These are phyloP conservation scores for Hofmannophila pseudospretella DNA, from an alignment of 2,888 invertebrate species.

Conservation along the genomic window DNA sequence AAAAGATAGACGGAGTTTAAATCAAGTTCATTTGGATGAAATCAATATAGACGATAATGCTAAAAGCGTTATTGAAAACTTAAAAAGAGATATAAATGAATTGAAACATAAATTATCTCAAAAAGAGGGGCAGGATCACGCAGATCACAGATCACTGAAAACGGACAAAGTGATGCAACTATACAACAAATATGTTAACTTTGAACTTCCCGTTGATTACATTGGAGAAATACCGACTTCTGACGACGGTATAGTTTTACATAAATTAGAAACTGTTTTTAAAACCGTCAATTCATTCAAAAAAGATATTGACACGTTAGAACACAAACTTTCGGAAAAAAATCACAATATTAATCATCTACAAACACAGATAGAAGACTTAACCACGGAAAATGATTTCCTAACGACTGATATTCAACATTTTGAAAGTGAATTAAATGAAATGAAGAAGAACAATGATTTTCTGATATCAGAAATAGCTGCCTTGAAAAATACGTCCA, in stretches of 20 bases:
- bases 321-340: conserved; percentile 77
- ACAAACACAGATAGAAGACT: conserved; percentile 76
- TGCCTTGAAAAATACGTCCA: conserved; percentile 79
- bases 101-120: conserved; percentile 53
- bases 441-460: conserved; percentile 84
- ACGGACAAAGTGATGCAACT: conserved; percentile 59
- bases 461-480: conserved; percentile 82
- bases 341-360: conserved; percentile 71
- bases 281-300: conserved; percentile 77
- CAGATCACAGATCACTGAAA: conserved; percentile 45
- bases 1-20: conserved; percentile 46
- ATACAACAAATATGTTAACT: conserved; percentile 67
- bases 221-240: conserved; percentile 64
- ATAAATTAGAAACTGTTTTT: conserved; percentile 73
- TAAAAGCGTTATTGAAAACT: conserved; percentile 67
- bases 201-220: conserved; percentile 67
- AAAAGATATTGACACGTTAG: conserved; percentile 76
- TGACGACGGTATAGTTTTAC: conserved; percentile 50
- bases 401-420: conserved; percentile 66
- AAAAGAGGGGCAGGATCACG: conserved; percentile 35
- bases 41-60: conserved; percentile 71
- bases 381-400: conserved; percentile 69
- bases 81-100: conserved; percentile 66
- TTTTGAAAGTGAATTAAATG: conserved; percentile 79
- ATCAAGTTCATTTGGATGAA: conserved; percentile 55